Evolutionary conservation across 2,113 vertebrate species (phyloP).

Genomic region (Rattus rattus): DNA sequence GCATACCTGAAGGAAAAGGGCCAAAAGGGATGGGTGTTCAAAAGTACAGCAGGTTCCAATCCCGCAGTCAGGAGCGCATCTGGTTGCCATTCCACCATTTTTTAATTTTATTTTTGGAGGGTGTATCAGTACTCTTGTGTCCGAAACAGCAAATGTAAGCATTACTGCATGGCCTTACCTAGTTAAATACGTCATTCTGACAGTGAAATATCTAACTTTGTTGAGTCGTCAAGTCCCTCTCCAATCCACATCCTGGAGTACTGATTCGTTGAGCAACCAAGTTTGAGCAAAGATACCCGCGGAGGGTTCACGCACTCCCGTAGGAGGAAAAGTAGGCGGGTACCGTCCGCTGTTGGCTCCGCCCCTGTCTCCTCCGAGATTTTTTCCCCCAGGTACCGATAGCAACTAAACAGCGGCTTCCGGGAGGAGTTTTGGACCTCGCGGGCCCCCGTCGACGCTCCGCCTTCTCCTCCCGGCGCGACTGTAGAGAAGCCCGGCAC

Average conservation of each 20-base stretch:
- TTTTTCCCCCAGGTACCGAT: not conserved
- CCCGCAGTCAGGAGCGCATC: not conserved
- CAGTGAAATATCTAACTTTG: not conserved
- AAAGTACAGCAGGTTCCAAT: not conserved
- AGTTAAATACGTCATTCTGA: not conserved
- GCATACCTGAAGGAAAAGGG: not conserved
- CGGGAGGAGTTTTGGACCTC: conserved; percentile 65
- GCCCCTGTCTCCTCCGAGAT: not conserved
- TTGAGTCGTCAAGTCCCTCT: too few relatives aligned
- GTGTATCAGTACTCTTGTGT: not conserved
- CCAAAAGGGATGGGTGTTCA: not conserved
- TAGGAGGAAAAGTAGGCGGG: fast-evolving
- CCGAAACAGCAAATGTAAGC: not conserved
- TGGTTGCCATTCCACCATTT: not conserved
- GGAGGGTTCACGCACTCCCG: fast-evolving
- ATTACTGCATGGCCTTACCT: not conserved
- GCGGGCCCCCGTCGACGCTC: conserved; percentile 59
- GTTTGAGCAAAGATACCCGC: fast-evolving
- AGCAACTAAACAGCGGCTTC: fast-evolving
- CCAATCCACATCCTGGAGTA: fast-evolving
- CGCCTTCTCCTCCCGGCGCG: not conserved
- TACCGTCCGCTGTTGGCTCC: not conserved
- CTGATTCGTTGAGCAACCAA: not conserved
- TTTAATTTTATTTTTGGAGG: not conserved
- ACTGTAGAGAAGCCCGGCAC: not conserved